A percentile compares a stretch with the other conserved stretches of the same genome.
Conservation (phyloP, 2,888 invertebrate genomes). For the Pegoplata infirma region DNA sequence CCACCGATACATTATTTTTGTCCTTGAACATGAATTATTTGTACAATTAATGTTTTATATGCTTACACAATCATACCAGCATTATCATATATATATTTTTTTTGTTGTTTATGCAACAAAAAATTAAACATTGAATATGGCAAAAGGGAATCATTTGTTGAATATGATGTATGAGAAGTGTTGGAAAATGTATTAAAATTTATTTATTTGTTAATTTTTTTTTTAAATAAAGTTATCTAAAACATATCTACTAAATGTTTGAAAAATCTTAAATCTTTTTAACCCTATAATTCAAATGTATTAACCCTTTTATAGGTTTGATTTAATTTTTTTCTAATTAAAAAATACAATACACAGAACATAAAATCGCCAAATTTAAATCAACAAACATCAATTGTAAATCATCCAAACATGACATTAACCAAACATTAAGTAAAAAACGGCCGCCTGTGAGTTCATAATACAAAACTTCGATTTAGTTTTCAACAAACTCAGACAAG, state of each 20-base stretch:
- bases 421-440: too few species aligned
- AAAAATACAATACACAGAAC: too few species aligned
- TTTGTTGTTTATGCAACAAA: not conserved
- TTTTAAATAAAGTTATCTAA: slow-evolving; percentile 34
- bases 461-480: too few species aligned
- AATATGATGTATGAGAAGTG: slow-evolving; percentile 23
- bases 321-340: too few species aligned
- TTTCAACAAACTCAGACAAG: too few species aligned
- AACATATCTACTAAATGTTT: slow-evolving; percentile 27
- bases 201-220: too few species aligned
- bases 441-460: too few species aligned
- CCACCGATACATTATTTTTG: slow-evolving; percentile 40
- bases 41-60: slow-evolving; percentile 59
- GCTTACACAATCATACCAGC: slow-evolving; percentile 46
- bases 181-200: slow-evolving; percentile 10
- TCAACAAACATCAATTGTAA: too few species aligned
- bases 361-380: too few species aligned
- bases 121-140: not conserved
- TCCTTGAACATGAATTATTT: slow-evolving; percentile 63
- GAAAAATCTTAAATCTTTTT: not conserved
- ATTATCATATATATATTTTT: slow-evolving; percentile 35
- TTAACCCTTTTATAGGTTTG: too few species aligned
- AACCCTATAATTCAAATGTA: too few species aligned
- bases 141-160: not conserved
- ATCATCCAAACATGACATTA: too few species aligned